Base-by-base conservation (phyloP, 2,888 invertebrate species). In the Apeira syringaria region DNA sequence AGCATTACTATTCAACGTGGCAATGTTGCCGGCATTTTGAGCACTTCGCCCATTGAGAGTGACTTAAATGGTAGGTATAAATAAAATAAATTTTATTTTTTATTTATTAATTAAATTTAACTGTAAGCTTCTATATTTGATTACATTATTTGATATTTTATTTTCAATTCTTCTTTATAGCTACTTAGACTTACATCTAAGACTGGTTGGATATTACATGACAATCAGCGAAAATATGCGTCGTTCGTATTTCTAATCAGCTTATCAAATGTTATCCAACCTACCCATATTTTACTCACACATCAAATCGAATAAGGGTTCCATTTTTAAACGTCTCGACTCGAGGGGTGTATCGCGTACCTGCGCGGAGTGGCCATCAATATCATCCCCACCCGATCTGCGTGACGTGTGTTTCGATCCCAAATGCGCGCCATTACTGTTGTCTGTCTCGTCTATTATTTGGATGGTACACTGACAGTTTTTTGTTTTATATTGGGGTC, bases 321-420 rank as follows among this genome's bases (percentile, higher is more conserved):
- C 64, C 65, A 67, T 68, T 63, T 68, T 70, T 60, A 63, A 71
- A 75, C 64, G 56, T 48, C 42, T 60, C n/a, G n/a, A n/a, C 64
- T 52, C 61, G 59, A 64, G 69, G 62, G 62, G 58, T 57, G 61
- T 73, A 79, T 73, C 71, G 61, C 64, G 63, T 82, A 85, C 84
- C 84, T 85, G 81, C 61, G 68, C 59, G 60, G 63, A 68, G 72
- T 67, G 71, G 76, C 80, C 69, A 86, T 85, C 75, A 74, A 78
- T 83, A 46, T 74, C 73, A 77, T 68, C 74, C 39, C 45, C 39
- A 30, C 30, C 32, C 22, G n/a, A 29, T 2, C 60, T 54, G 55
- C 57, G 64, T 73, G 74, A 78, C 76, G 74, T 67, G 65, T 57
- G 70, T 2, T 56, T 58, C 49, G 51, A 50, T 58, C 53, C 50